phyloP scores from a whole-genome alignment of 2,113 vertebrate species.

The Lophochroa leadbeateri region DNA sequence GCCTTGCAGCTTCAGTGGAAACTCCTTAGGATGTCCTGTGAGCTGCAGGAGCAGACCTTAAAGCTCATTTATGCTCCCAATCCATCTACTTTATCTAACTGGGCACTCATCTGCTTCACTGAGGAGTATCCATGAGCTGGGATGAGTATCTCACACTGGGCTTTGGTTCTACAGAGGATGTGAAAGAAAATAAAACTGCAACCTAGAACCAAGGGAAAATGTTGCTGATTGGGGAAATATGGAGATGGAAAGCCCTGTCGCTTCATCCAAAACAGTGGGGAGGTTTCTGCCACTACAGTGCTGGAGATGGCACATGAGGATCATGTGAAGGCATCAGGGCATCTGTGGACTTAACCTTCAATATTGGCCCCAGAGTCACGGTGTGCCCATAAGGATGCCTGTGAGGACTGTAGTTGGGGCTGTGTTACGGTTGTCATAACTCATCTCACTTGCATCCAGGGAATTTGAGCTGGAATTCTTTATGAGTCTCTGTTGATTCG shows the following conservation, averaged over 20 bases:
- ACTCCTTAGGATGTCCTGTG: background rate
- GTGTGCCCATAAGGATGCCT: background rate
- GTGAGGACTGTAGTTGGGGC: background rate
- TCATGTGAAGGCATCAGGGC: background rate
- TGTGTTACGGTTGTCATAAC: background rate
- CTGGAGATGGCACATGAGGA: background rate
- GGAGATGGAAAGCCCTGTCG: background rate
- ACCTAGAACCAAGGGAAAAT: background rate
- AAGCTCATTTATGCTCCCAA: background rate
- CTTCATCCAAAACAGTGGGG: background rate
- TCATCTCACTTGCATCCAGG: background rate
- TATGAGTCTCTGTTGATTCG: background rate
- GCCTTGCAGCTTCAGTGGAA: background rate
- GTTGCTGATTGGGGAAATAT: background rate
- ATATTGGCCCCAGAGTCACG: background rate
- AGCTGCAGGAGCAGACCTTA: background rate
- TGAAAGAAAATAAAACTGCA: background rate
- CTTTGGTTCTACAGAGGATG: background rate
- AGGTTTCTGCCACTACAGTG: background rate
- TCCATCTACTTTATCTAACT: background rate
- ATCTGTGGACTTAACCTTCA: background rate
- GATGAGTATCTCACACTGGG: background rate
- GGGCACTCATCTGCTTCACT: background rate
- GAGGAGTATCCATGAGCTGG: background rate
- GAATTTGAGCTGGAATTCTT: slow-evolving; percentile 4